Percentiles rank a stretch among this genome's conserved stretches.
phyloP scores from a whole-genome alignment of 2,797 vertebrate genomes.

The Sebastes matsubarae region DNA sequence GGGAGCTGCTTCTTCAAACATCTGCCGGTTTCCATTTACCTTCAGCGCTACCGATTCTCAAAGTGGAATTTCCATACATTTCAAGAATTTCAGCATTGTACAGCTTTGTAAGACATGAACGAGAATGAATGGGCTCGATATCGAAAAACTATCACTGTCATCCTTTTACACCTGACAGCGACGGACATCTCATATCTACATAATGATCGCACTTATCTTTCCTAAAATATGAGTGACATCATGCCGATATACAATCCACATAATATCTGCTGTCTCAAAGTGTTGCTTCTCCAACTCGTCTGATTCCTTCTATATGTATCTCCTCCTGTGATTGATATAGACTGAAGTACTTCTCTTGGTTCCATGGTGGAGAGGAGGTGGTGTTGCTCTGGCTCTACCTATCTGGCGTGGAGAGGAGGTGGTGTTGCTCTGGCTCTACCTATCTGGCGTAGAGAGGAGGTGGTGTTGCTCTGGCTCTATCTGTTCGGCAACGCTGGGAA shows the following conservation, averaged over 20 bases:
- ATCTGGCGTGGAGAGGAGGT: no score
- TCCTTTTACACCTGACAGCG: background rate
- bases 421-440: no score
- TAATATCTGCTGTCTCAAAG: background rate
- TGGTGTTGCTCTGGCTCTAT: no score
- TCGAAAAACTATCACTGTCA: background rate
- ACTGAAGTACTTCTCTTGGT: background rate
- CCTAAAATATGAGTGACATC: background rate
- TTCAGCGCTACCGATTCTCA: background rate
- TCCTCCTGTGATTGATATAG: background rate
- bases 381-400: no score
- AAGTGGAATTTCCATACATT: background rate
- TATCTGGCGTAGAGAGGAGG: no score
- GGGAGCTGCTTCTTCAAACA: constrained; percentile 48
- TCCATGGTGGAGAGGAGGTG: no score
- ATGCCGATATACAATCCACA: background rate
- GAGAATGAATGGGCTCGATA: background rate
- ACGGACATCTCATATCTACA: background rate
- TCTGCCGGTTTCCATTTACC: constrained; percentile 38
- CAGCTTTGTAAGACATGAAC: background rate
- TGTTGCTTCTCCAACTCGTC: background rate
- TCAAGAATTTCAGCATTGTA: background rate
- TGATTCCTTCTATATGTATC: background rate
- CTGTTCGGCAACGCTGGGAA: accelerated
- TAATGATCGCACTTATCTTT: no score